Base-by-base conservation (phyloP, 2,888 invertebrate genomes). In the Eilema caniola region DNA sequence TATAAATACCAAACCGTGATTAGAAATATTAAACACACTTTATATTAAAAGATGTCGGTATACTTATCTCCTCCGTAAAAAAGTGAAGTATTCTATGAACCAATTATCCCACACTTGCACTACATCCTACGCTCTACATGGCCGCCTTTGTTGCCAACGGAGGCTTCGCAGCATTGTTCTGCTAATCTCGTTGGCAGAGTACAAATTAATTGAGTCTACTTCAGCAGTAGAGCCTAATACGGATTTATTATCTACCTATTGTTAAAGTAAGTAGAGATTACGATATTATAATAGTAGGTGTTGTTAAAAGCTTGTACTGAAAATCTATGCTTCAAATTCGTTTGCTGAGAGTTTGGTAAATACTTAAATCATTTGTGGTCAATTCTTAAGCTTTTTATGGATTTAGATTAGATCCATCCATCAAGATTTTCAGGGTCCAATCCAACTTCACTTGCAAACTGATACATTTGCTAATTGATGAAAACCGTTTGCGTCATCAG, bases 111-210 rank as follows among this genome's bases (percentile, higher is more conserved):
- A 23, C n/a, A 57, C 25, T 61, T 23, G 16, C 56, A 37, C 47
- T 31, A 65, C 41, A 61, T 25, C 23, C 41, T 62, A 23, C 12
- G 23, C 60, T 57, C 24, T 60, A 53, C 28, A 74, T 24, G 23
- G 63, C 25, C 53, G 20, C 66, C 74, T 65, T 75, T 77, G 70
- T 75, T 66, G 56, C 66, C 11, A 63, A n/a, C 60, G 41, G 56
- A 28, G 66, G 61, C 72, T 66, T 53, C 61, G 16, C 59, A 10
- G 47, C 31, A 69, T 79, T 81, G 77, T 81, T 56, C 62, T 61
- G 59, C 64, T 81, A 79, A 81, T 77, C 82, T 71, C 57, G 59
- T 77, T 71, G 63, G 82, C 31, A 64, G 69, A 69, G 72, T 70
- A 74, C 77, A 73, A 75, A 75, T 76, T 75, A 79, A 81, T 77